Evolutionary conservation across 2,888 invertebrate genomes (phyloP), one percentile per base, ranked within the genome.

Genomic region (Leucophora obtusa): DNA sequence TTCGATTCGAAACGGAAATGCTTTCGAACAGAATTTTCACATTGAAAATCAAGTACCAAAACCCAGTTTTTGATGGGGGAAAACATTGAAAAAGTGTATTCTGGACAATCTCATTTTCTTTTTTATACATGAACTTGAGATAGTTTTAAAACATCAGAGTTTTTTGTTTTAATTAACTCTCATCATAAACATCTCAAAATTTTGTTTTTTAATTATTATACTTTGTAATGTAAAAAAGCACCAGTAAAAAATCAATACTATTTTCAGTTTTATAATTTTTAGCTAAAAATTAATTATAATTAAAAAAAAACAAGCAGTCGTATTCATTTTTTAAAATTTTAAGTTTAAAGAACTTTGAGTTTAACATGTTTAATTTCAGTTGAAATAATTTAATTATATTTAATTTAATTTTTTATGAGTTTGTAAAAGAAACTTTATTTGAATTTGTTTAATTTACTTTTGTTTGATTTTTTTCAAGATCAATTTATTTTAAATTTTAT

Each of bases 231-330:
- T 79, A 59, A 60, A 74, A 74, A 74, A 58, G 75, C 75, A 74
- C 79, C 69, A 74, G 18, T 51, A 69, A 28, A 62, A 47, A 62
- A 51, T 58, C 71, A 72, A 80, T 70, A 76, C 70, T 74, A 73
- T 74, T 79, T 79, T 82, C 80, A 82, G 78, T 84, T 83, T 77
- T 78, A 80, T 72, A 82, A 69, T 82, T 82, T 76, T 82, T 74
- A 78, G 75, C 75, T 70, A 71, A 79, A 72, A 62, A 79, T 70
- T 56, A 73, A 65, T 82, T 83, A 82, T 75, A 21, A 75, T 82
- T 38, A 59, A 24, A 18, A 60, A 53, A 69, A 18, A 71, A 21
- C 38, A 71, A 78, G 77, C 77, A 78, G 77, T 78, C 77, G 77
- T 68, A 58, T 71, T 70, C 43, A 65, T 60, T 75, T 82, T 75